Evolutionary conservation across 1,140 invertebrate genomes (phyloP).

Genomic region (Ruditapes philippinarum): DNA sequence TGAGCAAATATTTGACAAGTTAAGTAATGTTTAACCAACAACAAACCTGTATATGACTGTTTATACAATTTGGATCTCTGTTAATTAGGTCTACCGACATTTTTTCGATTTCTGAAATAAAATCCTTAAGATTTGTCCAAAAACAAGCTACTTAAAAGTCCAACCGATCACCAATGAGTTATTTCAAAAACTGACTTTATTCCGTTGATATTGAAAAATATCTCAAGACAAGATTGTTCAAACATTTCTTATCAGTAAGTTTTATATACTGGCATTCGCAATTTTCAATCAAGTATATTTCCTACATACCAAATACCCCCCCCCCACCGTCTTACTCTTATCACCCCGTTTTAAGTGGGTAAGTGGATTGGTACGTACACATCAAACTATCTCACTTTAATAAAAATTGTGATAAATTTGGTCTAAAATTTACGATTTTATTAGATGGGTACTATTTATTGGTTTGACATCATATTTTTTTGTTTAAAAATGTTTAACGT

Average conservation of each 20-base stretch:
- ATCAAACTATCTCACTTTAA: too few species aligned
- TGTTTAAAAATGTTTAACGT: too few species aligned
- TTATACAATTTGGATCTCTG: slow-evolving; percentile 52
- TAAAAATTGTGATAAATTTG: too few species aligned
- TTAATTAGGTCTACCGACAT: slow-evolving; percentile 48
- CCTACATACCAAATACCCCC: neutral
- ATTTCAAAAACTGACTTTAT: neutral
- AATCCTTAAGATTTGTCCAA: neutral
- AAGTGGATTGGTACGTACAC: too few species aligned
- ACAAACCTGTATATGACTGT: slow-evolving; percentile 50
- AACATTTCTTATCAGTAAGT: neutral
- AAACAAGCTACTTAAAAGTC: neutral
- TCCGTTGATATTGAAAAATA: neutral
- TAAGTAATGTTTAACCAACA: neutral
- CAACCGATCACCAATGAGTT: neutral
- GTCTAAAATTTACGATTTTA: too few species aligned
- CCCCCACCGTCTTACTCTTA: neutral
- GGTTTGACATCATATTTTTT: too few species aligned
- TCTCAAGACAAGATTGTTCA: neutral
- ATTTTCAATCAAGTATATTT: neutral
- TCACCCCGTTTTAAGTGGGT: too few species aligned
- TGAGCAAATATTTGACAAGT: slow-evolving; percentile 6
- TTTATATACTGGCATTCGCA: neutral
- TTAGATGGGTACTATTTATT: too few species aligned
- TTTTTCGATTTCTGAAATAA: slow-evolving; percentile 22